Evolutionary conservation across 2,797 vertebrate genomes (phyloP).

Genomic region (Pseudocheirus occidentalis): DNA sequence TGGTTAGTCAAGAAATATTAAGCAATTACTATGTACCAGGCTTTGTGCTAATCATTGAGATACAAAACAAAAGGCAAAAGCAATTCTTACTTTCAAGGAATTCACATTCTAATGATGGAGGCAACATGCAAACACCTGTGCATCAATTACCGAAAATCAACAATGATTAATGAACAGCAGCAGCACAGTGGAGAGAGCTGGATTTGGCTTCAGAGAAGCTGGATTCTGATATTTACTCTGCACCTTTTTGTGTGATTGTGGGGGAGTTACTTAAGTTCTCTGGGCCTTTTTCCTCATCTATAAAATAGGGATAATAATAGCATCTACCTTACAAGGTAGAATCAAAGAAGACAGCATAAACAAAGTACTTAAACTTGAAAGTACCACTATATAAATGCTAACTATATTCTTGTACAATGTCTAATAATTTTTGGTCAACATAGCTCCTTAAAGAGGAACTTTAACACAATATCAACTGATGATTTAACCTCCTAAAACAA

Average conservation of each 20-base stretch:
- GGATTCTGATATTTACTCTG: background rate
- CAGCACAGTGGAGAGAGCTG: background rate
- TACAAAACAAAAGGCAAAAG: background rate
- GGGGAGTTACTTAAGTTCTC: background rate
- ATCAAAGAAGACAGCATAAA: constrained; percentile 21
- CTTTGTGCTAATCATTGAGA: background rate
- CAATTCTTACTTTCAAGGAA: background rate
- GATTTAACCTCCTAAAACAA: constrained; percentile 3
- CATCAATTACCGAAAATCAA: background rate
- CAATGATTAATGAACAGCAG: background rate
- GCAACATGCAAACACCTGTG: background rate
- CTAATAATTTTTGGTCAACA: constrained; percentile 12
- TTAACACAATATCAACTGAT: background rate
- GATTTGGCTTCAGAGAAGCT: background rate
- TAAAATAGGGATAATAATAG: background rate
- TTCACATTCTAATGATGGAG: background rate
- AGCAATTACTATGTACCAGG: background rate
- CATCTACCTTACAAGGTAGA: background rate
- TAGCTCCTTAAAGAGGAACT: constrained; percentile 31
- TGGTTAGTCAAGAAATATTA: background rate
- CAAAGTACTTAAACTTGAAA: constrained; percentile 26
- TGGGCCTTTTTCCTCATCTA: background rate
- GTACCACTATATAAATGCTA: background rate
- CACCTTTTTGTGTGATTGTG: background rate
- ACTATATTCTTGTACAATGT: constrained; percentile 5